Evolutionary conservation across 2,113 vertebrate species (phyloP).

Genomic region (Perca flavescens): DNA sequence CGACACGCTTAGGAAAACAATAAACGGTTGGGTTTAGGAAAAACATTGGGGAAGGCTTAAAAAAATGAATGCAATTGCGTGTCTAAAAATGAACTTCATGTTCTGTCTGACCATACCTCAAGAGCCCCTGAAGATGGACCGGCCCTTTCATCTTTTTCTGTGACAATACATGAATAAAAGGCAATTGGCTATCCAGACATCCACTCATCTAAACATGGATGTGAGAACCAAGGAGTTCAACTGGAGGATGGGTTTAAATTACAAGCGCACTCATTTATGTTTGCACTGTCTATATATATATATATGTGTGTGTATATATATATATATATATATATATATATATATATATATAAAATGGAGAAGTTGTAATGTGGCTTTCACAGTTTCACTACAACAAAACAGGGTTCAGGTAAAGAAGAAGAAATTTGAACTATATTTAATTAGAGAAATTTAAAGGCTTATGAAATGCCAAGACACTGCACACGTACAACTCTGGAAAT

Average conservation of each 20-base stretch:
- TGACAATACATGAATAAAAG: neutral
- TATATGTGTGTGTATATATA: no score
- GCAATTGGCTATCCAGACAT: neutral
- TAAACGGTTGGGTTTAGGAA: no score
- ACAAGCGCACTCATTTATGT: constrained; percentile 17
- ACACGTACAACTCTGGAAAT: neutral
- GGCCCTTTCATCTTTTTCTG: neutral
- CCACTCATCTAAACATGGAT: neutral
- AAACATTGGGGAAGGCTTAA: no score
- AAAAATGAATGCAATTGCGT: neutral
- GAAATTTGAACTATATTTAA: neutral
- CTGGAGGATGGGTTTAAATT: neutral
- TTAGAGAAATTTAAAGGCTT: neutral
- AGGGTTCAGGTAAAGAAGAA: neutral
- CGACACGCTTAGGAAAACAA: no score
- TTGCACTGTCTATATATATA: neutral
- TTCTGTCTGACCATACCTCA: neutral
- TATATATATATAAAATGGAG: neutral
- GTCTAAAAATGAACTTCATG: neutral
- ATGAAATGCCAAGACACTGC: neutral
- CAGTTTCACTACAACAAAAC: neutral
- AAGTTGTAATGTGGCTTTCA: neutral
- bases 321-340: no score
- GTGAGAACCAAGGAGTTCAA: neutral
- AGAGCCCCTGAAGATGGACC: neutral